Evolutionary conservation across 2,113 vertebrate species (phyloP), one percentile per base, ranked within the genome.

Genomic region (Arizona elegans): DNA sequence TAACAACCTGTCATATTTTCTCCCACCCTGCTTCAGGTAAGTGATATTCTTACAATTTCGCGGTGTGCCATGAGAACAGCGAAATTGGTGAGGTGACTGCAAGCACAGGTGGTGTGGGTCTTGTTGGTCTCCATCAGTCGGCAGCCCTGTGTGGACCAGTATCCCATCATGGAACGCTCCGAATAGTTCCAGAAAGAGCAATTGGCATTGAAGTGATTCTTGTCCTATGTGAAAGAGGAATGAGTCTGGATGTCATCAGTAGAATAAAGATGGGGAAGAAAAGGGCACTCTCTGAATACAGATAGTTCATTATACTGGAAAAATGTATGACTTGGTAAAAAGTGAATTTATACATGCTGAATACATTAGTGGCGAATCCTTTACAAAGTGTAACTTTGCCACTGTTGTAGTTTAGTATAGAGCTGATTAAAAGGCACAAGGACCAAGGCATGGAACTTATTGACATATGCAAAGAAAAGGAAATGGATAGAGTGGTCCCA

Each of bases 171-270:
- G 90, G 98, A 98, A 21, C 98, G 98, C 96, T 99, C 98, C 0
- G 99, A 99, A 97, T 99, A 99, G 97, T 99, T 99, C 99, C 99
- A 99, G 98, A 99, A 99, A 3, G 99, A 99, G 95, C 99, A 99
- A 96, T 99, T 99, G n/a, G 99, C 98, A 38, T 97, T 99, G 97
- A 98, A 98, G 91, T 98, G 98, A 96, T 99, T 98, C 94, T 99
- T 98, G 93, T 98, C 96, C 99, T 99, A 96, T 13, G 65, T 12
- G 56, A 90, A 90, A 90, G 11, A 93, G 43, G 24, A 29, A 87
- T 86, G 29, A 8, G 55, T 29, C 21, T 90, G 53, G 33, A 43
- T 90, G 75, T 90, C 2, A n/a, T 96, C 75, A 96, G 12, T 21
- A 81, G 19, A 59, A 91, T 70, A 59, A 85, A 43, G 13, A 5